Conservation (phyloP, 2,888 invertebrate genomes). For the Antheraea yamamai region DNA sequence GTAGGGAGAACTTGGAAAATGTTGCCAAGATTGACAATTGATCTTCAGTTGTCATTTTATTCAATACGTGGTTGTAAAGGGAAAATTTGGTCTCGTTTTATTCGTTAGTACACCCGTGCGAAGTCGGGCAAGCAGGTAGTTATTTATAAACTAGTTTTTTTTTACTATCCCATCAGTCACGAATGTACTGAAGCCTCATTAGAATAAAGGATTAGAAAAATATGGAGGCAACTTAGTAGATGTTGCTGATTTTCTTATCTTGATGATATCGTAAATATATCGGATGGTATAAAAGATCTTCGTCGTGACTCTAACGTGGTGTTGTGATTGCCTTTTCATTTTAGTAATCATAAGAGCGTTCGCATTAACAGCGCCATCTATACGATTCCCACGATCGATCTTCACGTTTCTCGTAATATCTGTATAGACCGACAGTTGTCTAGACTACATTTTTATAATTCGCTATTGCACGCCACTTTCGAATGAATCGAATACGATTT, state of each 20-base stretch:
- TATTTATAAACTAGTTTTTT: too few species aligned
- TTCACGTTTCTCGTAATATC: neutral
- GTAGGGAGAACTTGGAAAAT: too few species aligned
- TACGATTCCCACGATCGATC: constrained; percentile 1
- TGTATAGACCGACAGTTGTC: neutral
- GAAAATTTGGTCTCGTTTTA: too few species aligned
- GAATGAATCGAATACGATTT: neutral
- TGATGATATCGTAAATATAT: neutral
- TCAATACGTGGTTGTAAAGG: too few species aligned
- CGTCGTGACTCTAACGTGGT: constrained; percentile 8
- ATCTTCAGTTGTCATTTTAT: too few species aligned
- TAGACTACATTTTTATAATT: neutral
- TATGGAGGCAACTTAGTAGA: too few species aligned
- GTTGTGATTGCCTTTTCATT: constrained; percentile 12
- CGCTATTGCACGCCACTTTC: neutral
- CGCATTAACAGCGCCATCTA: constrained; percentile 6
- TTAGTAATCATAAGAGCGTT: constrained; percentile 10
- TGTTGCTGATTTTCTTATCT: neutral
- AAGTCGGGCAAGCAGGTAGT: too few species aligned
- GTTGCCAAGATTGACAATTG: too few species aligned
- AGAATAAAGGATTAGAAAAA: too few species aligned
- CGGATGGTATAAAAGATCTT: neutral
- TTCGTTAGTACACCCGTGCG: too few species aligned
- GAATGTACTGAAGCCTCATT: too few species aligned
- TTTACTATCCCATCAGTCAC: too few species aligned